These are phyloP conservation scores for Neoitamus cyanurus DNA, from an alignment of 2,888 invertebrate species.

Conservation along the genomic window DNA sequence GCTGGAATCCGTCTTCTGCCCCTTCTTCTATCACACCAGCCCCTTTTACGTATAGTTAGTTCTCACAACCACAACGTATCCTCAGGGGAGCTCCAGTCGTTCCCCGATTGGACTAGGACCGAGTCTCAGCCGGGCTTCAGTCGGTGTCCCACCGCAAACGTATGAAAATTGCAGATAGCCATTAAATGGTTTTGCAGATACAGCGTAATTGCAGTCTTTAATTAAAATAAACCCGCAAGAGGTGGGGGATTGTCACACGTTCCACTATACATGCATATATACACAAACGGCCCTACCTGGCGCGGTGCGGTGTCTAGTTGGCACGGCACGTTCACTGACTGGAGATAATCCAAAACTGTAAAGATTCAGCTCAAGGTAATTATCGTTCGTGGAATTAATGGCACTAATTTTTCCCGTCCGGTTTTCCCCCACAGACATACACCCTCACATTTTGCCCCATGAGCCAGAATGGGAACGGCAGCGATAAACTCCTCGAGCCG, in stretches of 20 bases:
- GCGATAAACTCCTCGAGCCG: slow-evolving; percentile 12
- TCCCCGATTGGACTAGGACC: not conserved
- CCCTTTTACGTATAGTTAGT: not conserved
- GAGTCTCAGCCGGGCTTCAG: not conserved
- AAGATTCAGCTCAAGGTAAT: slow-evolving; percentile 39
- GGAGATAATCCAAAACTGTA: slow-evolving; percentile 34
- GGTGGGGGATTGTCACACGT: not conserved
- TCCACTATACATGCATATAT: not conserved
- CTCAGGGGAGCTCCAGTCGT: not conserved
- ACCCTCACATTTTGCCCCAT: not conserved
- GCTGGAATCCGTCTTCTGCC: not conserved
- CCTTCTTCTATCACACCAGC: not conserved
- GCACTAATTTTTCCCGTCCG: slow-evolving; percentile 11
- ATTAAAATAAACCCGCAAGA: slow-evolving; percentile 40
- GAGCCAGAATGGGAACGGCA: not conserved
- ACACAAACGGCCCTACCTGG: not conserved
- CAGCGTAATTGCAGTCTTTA: slow-evolving; percentile 31
- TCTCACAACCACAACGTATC: not conserved
- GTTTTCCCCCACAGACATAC: not conserved
- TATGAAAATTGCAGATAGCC: slow-evolving; percentile 39
- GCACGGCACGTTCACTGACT: slow-evolving; percentile 33
- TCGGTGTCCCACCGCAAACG: not conserved
- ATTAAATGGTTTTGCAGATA: slow-evolving; percentile 35
- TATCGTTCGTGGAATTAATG: slow-evolving; percentile 24
- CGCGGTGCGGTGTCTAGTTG: not conserved